Conservation (phyloP, 2,888 invertebrate genomes). For the Leucozona laternaria region DNA sequence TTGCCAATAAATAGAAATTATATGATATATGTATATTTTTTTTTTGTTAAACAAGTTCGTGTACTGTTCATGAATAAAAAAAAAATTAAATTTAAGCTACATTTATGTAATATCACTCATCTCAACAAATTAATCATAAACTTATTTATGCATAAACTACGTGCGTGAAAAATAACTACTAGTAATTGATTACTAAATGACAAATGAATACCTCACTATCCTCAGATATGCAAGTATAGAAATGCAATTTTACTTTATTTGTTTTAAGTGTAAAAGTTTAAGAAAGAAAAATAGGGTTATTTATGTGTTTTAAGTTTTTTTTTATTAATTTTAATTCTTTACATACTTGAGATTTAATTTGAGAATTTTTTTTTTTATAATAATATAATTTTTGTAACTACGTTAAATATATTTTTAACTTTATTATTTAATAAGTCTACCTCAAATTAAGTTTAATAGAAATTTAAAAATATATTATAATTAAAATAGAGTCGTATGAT, state of each 20-base stretch:
- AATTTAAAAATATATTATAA: slow-evolving; percentile 38
- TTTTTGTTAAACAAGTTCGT: slow-evolving; percentile 6
- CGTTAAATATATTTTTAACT: slow-evolving; percentile 16
- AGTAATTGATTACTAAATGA: slow-evolving; percentile 57
- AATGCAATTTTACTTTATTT: slow-evolving; percentile 43
- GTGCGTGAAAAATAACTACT: slow-evolving; percentile 3
- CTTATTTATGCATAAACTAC: slow-evolving; percentile 14
- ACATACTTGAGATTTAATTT: slow-evolving; percentile 10
- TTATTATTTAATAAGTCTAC: slow-evolving; percentile 72
- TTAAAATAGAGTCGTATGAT: slow-evolving; percentile 52
- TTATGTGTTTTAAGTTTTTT: slow-evolving; percentile 35
- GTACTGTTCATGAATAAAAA: slow-evolving; percentile 14
- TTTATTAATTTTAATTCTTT: slow-evolving; percentile 15
- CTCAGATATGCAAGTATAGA: slow-evolving; percentile 65
- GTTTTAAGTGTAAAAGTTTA: slow-evolving; percentile 20
- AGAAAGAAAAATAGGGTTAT: slow-evolving; percentile 31
- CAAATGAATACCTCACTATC: slow-evolving; percentile 74
- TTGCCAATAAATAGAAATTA: slow-evolving; percentile 58
- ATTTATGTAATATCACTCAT: slow-evolving; percentile 20
- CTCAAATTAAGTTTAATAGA: slow-evolving; percentile 65
- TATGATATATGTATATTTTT: slow-evolving; percentile 4
- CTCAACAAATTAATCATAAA: slow-evolving; percentile 13
- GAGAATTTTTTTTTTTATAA: slow-evolving; percentile 30
- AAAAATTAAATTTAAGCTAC: slow-evolving; percentile 2
- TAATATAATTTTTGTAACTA: slow-evolving; percentile 6